Evolutionary conservation across 2,113 vertebrate species (phyloP), one percentile per base, ranked within the genome.

Genomic region (Tonatia bakeri): DNA sequence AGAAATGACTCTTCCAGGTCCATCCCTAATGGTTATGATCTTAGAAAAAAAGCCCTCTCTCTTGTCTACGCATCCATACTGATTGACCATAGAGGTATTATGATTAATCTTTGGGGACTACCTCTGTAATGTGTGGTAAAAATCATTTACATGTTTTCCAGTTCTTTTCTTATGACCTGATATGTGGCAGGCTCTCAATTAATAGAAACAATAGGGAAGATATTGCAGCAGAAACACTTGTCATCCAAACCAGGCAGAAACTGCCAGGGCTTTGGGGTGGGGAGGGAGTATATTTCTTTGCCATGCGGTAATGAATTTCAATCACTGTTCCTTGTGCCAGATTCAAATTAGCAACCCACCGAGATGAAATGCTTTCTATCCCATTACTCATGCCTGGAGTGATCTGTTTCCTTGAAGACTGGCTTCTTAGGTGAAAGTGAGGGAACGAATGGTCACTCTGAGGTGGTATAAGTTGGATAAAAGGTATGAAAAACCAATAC

Each of bases 291-390:
- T 52, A 26, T 31, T 87, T 89, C 84, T 77, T 43, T 89, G 50
- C 77, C 93, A 94, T 1, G n/a, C 50, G 4, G 87, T 70, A 92
- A 96, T 95, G 95, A 94, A 73, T 97, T 97, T 90, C 91, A 96
- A 76, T 97, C 96, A 87, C 73, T 8, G 22, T 79, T 96, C 52
- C 92, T 91, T 95, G 95, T 97, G 96, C 91, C 94, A 96, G 91
- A 91, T 91, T 97, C 91, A 98, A 97, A 97, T 95, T 96, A 97
- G 96, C 97, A 96, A 94, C 97, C 91, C 83, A 93, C 77, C 0
- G 73, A 97, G 96, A 97, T 96, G 95, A 97, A 97, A 97, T 9
- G 1, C 88, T 91, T 86, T 94, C 97, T 97, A 94, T 95, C 93
- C 96, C 86, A 96, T 98, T 97, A 95, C 64, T 97, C 92, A 96